Base-by-base conservation (phyloP, 1,140 invertebrate genomes). In the Polypedilum vanderplanki region DNA sequence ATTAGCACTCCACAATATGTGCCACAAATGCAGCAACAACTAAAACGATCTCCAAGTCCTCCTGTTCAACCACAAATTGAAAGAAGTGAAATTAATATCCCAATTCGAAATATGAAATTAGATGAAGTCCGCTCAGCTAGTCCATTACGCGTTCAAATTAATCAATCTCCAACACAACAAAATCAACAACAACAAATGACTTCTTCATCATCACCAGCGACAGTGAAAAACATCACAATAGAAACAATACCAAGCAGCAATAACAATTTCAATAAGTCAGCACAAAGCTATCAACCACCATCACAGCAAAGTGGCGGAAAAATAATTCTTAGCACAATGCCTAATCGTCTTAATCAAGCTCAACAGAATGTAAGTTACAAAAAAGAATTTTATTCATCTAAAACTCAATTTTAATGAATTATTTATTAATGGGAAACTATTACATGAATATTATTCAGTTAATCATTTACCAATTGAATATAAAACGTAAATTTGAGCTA, bases 141-240 rank as follows among this genome's bases (percentile, higher is more conserved):
- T 22, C 65, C 65, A 7, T 7, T 18, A 20, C 65, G 20, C 17
- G 20, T 18, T 70, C 65, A 22, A 20, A 20, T 22, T 77, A 7
- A 79, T 79, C 0, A 79, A 81, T 76, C 80, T 57, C 22, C 74
- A 75, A 70, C 74, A 67, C 74, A 70, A n/a, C 74, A 65, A 22
- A 8, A 85, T 76, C 84, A 84, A 73, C 79, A 83, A 40, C 80
- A 81, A 76, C 78, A 83, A 40, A 73, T 82, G 8, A 79, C 77
- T 75, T 75, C 80, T 82, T 73, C 82, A 84, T 77, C 83, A 84
- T 70, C 82, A 83, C 15, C 82, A 83, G 75, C 77, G 77, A 76
- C 78, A 76, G 70, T 74, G 75, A 73, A 75, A 82, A 82, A 82
- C 81, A 81, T 41, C 82, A 76, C 76, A 79, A 46, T 76, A 77